These are phyloP conservation scores for Connochaetes taurinus DNA, from an alignment of 2,113 vertebrate species.

Conservation along the genomic window DNA sequence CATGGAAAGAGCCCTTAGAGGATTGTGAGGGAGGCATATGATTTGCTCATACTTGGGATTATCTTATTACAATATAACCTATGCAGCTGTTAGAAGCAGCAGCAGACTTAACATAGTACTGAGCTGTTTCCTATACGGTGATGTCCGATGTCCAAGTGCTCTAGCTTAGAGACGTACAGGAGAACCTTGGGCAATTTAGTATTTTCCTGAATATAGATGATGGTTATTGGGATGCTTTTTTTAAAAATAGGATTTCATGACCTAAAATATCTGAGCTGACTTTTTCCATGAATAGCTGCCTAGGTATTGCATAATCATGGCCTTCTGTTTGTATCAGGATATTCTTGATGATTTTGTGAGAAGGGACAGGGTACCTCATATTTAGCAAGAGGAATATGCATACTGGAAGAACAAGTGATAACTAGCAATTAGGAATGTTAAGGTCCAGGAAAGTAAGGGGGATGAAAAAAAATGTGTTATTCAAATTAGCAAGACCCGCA, in stretches of 20 bases:
- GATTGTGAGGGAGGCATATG: not conserved
- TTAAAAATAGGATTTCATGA: not conserved
- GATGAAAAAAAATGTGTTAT: not conserved
- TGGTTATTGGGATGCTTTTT: not conserved
- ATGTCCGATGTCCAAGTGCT: not conserved
- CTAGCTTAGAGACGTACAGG: not conserved
- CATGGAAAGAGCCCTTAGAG: slow-evolving; percentile 45
- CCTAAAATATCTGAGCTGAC: not conserved
- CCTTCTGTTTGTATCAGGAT: not conserved
- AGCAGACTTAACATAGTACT: not conserved
- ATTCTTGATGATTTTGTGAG: not conserved
- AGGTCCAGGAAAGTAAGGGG: not conserved
- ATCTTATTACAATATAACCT: slow-evolving; percentile 11
- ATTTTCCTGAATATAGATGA: not conserved
- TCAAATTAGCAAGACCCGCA: not conserved
- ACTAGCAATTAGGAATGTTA: not conserved
- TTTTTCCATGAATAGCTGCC: not conserved
- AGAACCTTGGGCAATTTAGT: not conserved
- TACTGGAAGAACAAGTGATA: not conserved
- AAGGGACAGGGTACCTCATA: not conserved
- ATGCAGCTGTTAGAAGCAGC: not conserved
- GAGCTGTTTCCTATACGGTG: not conserved
- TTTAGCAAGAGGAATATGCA: not conserved
- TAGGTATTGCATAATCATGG: not conserved
- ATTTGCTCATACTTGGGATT: not conserved